Evolutionary conservation across 2,888 invertebrate genomes (phyloP).

Genomic region (Drosophila suboccidentalis): DNA sequence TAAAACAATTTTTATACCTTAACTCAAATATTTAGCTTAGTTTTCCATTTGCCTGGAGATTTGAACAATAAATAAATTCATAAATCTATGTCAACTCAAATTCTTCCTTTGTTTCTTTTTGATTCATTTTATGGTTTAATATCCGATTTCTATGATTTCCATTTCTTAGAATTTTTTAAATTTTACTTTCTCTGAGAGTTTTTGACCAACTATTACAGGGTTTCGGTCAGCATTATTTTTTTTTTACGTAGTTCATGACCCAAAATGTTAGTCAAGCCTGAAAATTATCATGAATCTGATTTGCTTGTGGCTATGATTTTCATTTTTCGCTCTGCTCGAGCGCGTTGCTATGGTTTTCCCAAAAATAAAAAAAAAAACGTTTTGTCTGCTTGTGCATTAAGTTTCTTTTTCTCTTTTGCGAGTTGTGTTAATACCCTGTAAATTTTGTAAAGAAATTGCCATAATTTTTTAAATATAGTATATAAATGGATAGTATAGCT

Average conservation of each 20-base stretch:
- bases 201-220: constrained; percentile 10
- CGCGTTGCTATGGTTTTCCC: constrained; percentile 27
- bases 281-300: constrained; percentile 55
- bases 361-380: constrained; percentile 12
- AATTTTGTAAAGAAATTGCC: background rate
- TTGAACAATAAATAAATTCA: background rate
- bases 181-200: constrained; percentile 2
- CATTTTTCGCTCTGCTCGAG: constrained; percentile 53
- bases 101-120: background rate
- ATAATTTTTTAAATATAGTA: background rate
- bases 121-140: background rate
- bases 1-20: too few species aligned
- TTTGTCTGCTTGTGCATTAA: constrained; percentile 27
- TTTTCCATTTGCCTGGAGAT: too few species aligned
- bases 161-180: constrained; percentile 5
- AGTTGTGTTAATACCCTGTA: background rate
- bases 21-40: too few species aligned
- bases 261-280: constrained; percentile 66
- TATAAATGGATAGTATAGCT: too few species aligned
- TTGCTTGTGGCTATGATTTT: constrained; percentile 45
- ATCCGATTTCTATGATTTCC: background rate
- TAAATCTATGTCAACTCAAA: background rate
- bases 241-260: constrained; percentile 56
- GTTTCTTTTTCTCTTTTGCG: constrained; percentile 6
- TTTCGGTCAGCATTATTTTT: constrained; percentile 26